phyloP scores from a whole-genome alignment of 2,113 vertebrate genomes.

The Camarhynchus parvulus region DNA sequence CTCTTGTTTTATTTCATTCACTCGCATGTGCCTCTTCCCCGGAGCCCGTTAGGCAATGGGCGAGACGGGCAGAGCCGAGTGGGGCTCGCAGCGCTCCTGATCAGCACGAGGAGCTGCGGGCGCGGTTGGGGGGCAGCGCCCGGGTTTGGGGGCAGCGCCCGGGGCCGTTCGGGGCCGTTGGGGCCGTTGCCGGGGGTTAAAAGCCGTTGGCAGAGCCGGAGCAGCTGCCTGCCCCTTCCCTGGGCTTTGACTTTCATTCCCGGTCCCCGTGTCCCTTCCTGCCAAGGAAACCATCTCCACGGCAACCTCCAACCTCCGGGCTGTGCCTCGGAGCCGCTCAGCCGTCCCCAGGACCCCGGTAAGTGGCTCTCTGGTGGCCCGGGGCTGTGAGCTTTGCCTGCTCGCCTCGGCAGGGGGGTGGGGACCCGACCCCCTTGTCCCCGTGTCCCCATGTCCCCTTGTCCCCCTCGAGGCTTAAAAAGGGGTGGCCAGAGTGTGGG shows the following conservation, averaged over 20 bases:
- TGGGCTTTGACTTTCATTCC: rapidly evolving
- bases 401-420: too few species aligned
- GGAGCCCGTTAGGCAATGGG: neutral
- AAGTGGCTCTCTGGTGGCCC: neutral
- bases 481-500: rapidly evolving
- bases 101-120: rapidly evolving
- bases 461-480: neutral
- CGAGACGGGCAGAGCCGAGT: neutral
- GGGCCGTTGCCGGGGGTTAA: neutral
- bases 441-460: too few species aligned
- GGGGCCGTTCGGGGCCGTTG: neutral
- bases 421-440: too few species aligned
- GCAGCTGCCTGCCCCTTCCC: neutral
- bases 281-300: conserved; percentile 57
- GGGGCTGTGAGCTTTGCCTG: neutral
- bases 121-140: neutral
- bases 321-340: neutral
- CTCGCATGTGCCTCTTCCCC: neutral
- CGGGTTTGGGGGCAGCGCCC: neutral
- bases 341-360: neutral
- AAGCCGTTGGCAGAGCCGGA: rapidly evolving
- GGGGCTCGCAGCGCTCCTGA: neutral
- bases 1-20: neutral
- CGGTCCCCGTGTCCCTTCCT: neutral
- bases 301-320: conserved; percentile 22